Evolutionary conservation across 2,797 vertebrate genomes (phyloP).

Genomic region (Acanthurus lineatus): DNA sequence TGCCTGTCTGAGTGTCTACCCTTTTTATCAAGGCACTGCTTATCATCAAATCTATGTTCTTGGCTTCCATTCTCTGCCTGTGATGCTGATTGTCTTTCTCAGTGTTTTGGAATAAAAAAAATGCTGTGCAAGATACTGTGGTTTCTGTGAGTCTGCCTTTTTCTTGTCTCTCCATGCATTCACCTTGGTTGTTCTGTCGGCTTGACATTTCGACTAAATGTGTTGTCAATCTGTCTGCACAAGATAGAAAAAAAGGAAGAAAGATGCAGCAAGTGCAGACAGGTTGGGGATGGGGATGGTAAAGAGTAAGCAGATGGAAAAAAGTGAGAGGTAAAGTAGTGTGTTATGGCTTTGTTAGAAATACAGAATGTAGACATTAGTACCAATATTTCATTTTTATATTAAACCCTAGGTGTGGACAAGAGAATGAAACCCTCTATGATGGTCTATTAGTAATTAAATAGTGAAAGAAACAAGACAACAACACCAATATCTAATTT

Average conservation of each 20-base stretch:
- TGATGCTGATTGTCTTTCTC: not conserved
- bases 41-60: constrained; percentile 16
- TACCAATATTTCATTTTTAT: not conserved
- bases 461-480: no score
- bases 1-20: constrained; percentile 7
- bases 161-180: constrained; percentile 6
- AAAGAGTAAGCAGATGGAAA: not conserved
- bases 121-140: not conserved
- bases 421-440: not conserved
- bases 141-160: constrained; percentile 18
- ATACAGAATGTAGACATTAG: not conserved
- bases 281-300: not conserved
- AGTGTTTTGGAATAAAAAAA: constrained; percentile 12
- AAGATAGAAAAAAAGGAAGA: not conserved
- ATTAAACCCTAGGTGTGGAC: not conserved
- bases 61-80: not conserved
- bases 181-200: constrained; percentile 4
- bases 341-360: not conserved
- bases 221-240: constrained; percentile 26
- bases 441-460: not conserved
- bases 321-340: not conserved
- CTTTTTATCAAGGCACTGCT: constrained; percentile 15
- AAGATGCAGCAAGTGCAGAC: not conserved
- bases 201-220: constrained; percentile 42
- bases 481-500: not conserved